These are phyloP conservation scores for Globia sparganii DNA, from an alignment of 2,888 invertebrate genomes.

Conservation along the genomic window DNA sequence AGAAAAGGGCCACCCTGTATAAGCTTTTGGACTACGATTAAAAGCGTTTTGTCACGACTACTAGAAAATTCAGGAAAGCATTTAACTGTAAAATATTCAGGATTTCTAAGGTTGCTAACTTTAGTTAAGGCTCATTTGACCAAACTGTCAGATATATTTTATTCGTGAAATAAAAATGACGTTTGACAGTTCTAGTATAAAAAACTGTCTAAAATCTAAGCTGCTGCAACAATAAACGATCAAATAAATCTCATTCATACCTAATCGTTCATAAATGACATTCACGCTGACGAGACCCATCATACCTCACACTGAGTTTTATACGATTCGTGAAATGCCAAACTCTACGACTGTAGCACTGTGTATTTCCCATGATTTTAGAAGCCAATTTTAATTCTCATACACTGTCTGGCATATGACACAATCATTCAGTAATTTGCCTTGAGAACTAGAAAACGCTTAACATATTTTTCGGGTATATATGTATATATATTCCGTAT, in stretches of 20 bases:
- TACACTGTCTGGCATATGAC: too few relatives aligned
- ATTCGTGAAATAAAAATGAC: neutral
- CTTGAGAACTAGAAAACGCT: neutral
- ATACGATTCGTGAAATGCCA: constrained; percentile 54
- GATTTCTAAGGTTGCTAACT: neutral
- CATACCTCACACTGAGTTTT: constrained; percentile 32
- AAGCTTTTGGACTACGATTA: neutral
- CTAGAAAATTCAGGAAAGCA: neutral
- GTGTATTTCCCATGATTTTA: constrained; percentile 15
- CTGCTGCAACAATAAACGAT: neutral
- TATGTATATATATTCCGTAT: too few relatives aligned
- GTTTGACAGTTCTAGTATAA: neutral
- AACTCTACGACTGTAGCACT: neutral
- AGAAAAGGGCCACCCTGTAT: neutral
- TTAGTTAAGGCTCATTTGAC: neutral
- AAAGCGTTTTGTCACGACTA: neutral
- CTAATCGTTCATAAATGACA: constrained; percentile 37
- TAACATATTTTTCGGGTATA: neutral
- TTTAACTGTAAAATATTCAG: neutral
- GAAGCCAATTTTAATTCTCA: constrained; percentile 9
- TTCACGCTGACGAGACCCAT: constrained; percentile 28
- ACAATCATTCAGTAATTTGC: neutral
- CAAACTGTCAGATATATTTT: neutral
- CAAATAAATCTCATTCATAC: constrained; percentile 19
- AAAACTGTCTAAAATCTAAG: neutral